Evolutionary conservation across 1,140 invertebrate genomes (phyloP).

Genomic region (Ptiloglossa arizonensis): DNA sequence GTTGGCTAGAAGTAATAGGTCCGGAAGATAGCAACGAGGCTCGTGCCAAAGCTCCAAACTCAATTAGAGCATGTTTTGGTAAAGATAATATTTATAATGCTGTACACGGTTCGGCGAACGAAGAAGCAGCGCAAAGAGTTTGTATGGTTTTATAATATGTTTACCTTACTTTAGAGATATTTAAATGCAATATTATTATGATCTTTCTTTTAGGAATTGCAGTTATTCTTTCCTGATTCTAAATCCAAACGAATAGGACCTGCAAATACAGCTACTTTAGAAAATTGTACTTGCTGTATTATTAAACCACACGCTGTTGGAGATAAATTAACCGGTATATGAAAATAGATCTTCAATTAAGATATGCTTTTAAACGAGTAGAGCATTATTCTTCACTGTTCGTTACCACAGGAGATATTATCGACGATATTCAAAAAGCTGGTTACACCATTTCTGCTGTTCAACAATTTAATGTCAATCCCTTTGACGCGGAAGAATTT

Average conservation of each 20-base stretch:
- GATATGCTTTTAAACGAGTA: neutral
- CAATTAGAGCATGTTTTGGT: conserved; percentile 89
- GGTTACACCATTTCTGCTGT: conserved; percentile 91
- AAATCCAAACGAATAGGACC: conserved; percentile 79
- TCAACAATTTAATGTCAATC: conserved; percentile 90
- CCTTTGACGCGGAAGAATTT: conserved; percentile 93
- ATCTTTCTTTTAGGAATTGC: conserved; percentile 80
- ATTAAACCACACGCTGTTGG: conserved; percentile 96
- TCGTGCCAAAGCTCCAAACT: conserved; percentile 82
- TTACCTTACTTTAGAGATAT: neutral
- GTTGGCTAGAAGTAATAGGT: conserved; percentile 85
- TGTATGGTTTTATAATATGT: conserved; percentile 20
- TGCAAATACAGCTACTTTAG: conserved; percentile 83
- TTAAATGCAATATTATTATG: neutral
- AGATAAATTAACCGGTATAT: conserved; percentile 82
- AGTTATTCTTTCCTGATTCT: conserved; percentile 87
- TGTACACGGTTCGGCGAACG: conserved; percentile 86
- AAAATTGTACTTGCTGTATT: conserved; percentile 91
- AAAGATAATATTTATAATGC: conserved; percentile 87
- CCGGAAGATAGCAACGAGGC: conserved; percentile 86
- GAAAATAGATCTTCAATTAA: conserved; percentile 1
- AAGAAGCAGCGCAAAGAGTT: conserved; percentile 81
- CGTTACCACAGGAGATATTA: conserved; percentile 85
- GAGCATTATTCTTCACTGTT: conserved; percentile 30
- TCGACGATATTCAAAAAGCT: conserved; percentile 88